phyloP scores from a whole-genome alignment of 2,797 vertebrate species.

The Antrozous pallidus region DNA sequence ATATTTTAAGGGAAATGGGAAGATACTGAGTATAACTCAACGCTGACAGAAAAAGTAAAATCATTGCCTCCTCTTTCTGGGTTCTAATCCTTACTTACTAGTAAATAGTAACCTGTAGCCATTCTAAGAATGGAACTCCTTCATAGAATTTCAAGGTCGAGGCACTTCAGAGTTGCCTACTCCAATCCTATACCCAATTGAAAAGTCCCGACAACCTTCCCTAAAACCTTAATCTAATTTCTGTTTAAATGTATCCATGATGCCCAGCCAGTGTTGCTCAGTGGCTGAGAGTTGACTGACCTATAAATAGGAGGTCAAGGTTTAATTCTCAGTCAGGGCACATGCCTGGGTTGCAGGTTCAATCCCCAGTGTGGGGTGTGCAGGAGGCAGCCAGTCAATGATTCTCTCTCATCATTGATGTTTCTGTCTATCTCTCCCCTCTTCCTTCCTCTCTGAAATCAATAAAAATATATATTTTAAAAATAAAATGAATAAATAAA shows the following conservation, averaged over 20 bases:
- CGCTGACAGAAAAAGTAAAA: neutral
- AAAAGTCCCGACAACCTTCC: neutral
- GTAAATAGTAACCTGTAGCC: neutral
- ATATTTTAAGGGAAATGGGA: neutral
- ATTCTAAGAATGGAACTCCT: neutral
- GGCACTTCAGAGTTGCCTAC: neutral
- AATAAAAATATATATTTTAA: no score
- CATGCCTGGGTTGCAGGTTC: no score
- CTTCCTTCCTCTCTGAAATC: no score
- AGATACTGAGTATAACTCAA: neutral
- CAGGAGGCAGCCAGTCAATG: no score
- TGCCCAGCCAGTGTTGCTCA: no score
- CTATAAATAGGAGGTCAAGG: no score
- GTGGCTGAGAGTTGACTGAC: no score
- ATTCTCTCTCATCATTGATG: no score
- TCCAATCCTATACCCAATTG: neutral
- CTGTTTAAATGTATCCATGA: neutral
- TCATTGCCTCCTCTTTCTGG: neutral
- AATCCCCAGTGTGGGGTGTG: no score
- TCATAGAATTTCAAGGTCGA: neutral
- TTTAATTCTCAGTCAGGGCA: no score
- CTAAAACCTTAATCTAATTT: neutral
- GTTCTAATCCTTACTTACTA: neutral
- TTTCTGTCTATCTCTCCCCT: no score
- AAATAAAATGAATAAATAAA: neutral